Percentiles rank a stretch among this genome's conserved stretches.
Conservation (phyloP, 2,888 invertebrate genomes). For the Hesperia comma region DNA sequence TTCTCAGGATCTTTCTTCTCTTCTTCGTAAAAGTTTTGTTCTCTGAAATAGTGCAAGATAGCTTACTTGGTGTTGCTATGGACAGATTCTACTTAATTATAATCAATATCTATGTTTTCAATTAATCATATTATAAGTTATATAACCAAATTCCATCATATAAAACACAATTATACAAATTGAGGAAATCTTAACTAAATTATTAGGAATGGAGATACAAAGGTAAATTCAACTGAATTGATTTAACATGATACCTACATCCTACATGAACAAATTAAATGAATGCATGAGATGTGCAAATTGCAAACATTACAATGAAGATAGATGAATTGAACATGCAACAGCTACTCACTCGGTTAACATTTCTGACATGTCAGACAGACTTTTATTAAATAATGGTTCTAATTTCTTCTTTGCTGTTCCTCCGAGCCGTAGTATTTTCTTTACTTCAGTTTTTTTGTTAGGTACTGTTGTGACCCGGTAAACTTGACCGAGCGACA, state of each 20-base stretch:
- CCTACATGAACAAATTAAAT: not conserved
- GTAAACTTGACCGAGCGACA: constrained; percentile 86
- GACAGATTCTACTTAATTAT: not conserved
- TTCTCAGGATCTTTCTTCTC: constrained; percentile 63
- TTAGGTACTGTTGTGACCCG: constrained; percentile 84
- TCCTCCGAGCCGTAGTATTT: constrained; percentile 81
- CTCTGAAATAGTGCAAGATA: constrained; percentile 70
- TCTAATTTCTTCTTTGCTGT: constrained; percentile 62
- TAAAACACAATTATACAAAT: not conserved
- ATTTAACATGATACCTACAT: not conserved
- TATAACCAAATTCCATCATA: not conserved
- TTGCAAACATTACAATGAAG: constrained; percentile 4
- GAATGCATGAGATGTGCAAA: constrained; percentile 15
- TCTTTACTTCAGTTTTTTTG: constrained; percentile 82
- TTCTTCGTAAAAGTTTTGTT: constrained; percentile 43
- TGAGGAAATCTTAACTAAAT: not conserved
- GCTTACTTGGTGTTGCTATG: constrained; percentile 60
- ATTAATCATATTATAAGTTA: not conserved
- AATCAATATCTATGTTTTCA: not conserved
- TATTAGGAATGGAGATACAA: not conserved
- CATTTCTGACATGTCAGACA: constrained; percentile 47
- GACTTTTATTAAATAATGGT: constrained; percentile 51
- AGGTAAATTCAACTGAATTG: no score
- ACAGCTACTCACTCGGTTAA: constrained; percentile 53
- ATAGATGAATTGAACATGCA: constrained; percentile 24